These are phyloP conservation scores for Elephantulus edwardii DNA, from an alignment of 2,113 vertebrate species.

Conservation along the genomic window DNA sequence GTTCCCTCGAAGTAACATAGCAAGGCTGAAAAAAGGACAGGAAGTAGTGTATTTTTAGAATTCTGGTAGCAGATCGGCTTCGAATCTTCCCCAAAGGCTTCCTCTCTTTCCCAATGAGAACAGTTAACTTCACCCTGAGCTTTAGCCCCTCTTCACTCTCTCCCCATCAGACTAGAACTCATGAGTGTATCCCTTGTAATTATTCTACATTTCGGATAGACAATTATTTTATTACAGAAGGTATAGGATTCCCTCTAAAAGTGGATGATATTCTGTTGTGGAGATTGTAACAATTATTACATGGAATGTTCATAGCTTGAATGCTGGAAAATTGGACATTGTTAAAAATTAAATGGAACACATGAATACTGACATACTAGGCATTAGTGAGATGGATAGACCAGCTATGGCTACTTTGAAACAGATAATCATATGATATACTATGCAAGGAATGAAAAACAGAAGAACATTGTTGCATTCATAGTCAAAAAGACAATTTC, in stretches of 20 bases:
- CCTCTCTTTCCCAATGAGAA: not conserved
- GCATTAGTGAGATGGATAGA: too few relatives aligned
- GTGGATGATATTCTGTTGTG: too few relatives aligned
- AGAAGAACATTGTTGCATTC: too few relatives aligned
- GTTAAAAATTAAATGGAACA: too few relatives aligned
- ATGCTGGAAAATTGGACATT: too few relatives aligned
- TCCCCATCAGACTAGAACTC: not conserved
- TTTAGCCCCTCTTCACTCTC: not conserved
- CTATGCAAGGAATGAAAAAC: too few relatives aligned
- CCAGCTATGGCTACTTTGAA: too few relatives aligned
- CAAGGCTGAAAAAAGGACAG: constrained; percentile 28
- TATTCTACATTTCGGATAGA: not conserved
- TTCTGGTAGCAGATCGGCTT: not conserved
- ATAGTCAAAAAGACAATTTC: too few relatives aligned
- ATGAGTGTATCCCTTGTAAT: not conserved
- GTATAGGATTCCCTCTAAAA: not conserved
- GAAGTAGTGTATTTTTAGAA: not conserved
- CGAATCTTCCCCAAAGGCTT: not conserved
- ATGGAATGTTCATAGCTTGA: too few relatives aligned
- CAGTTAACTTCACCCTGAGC: not conserved
- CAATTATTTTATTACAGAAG: not conserved
- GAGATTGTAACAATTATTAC: too few relatives aligned
- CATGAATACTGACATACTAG: too few relatives aligned
- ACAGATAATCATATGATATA: too few relatives aligned
- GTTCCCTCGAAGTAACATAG: constrained; percentile 32